Evolutionary conservation across 2,797 vertebrate species (phyloP), one percentile per base, ranked within the genome.

Genomic region (Poecilia picta): DNA sequence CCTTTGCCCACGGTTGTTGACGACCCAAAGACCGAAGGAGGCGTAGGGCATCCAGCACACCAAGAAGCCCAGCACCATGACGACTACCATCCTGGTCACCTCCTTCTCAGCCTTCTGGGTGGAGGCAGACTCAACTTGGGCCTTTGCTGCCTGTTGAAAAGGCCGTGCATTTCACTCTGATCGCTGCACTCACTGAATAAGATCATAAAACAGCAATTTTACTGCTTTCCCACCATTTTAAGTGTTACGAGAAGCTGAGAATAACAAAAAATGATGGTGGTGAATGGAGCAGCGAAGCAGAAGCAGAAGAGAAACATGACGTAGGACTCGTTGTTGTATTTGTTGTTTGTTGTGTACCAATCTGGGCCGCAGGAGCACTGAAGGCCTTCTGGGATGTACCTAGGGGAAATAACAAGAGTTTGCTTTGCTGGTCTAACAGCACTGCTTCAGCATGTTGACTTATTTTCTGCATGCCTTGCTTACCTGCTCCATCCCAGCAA

Each of bases 231-330:
- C 45, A 83, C 81, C 57, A 79, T 11, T 79, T 95, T 96, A 46
- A 96, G 80, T 3, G 91, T 93, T 53, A 96, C 77, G 25, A 97
- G 95, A 75, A 96, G 94, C 79, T 95, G 94, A 25, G 91, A 86
- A 72, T 96, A 96, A 84, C 95, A 96, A 88, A 96, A 96, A 33
- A 95, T 0, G 0, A 96, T 96, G 46, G 90, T 75, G 2, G 11
- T 0, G 2, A 96, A 94, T 13, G 96, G 96, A 36, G 95, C 72
- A 0, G 94, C 77, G 45, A 96, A 96, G 92, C 96, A 96, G 91
- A 96, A 96, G 83, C 90, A 88, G 90, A 96, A 96, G 33, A 96
- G 94, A 88, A 96, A 97, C 43, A 95, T 80, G 78, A 96, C 95
- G 2, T 94, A 96, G 77, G 94, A 93, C 68, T 96, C 95, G 2